Evolutionary conservation across 2,888 invertebrate genomes (phyloP), one percentile per base, ranked within the genome.

Genomic region (Onthophagus sagittarius): DNA sequence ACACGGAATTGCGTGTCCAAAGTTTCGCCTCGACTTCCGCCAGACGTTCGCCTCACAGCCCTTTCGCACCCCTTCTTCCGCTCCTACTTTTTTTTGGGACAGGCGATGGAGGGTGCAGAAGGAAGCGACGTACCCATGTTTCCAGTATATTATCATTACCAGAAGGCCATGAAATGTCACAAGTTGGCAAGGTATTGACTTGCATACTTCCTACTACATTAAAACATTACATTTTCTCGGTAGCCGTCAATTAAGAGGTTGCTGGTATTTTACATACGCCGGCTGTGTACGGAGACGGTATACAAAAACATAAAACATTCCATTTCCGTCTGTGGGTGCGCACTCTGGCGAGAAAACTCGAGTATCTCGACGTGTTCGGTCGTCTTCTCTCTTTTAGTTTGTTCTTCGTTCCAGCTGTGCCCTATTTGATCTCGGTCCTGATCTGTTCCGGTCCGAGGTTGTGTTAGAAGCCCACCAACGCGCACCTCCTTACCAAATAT

Each of bases 1-100:
- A 80, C 80, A 81, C 80, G 81, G 76, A 78, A 80, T 81, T 79
- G 80, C 80, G 80, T 81, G 81, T 77, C 75, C 77, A 78, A 80
- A 80, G 79, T 79, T 75, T 75, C 78, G 77, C 77, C 78, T 79
- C 73, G 72, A 76, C 69, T 70, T 73, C 70, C 73, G 73, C 33
- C 33, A 62, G 14, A 33, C 70, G 31, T 63, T 72, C 39, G 39
- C 23, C 39, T 14, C 53, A n/a, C 67, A 39, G 64, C 65, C 63
- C 65, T 14, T 71, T 39, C 15, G 65, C 23, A 71, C 62, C 62
- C 62, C 62, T 62, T 23, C 62, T 23, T 39, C 14, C 71, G 62
- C 67, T 23, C 67, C 67, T 67, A 67, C 31, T 67, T 31, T 67
- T 67, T 4, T 53, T 67, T 67, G 7, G 32, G 67, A 67, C 67